Base-by-base conservation (phyloP, 2,888 invertebrate species). In the Tuta absoluta region DNA sequence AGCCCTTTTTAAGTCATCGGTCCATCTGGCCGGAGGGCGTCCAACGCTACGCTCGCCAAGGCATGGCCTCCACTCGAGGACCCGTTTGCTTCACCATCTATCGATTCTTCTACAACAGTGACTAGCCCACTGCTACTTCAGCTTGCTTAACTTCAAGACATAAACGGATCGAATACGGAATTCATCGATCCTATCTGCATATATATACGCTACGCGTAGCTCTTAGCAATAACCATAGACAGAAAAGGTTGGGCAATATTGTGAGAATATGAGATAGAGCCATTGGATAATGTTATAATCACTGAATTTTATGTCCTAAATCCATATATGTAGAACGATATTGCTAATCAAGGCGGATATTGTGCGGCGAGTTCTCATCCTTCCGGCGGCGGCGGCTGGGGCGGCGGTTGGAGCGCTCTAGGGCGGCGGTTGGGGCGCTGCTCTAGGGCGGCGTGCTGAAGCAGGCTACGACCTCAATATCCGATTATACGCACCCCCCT, bases 321-420 rank as follows among this genome's bases (percentile, higher is more conserved):
- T 78, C 79, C 78, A 82, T 78, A 77, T 73, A 82, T 78, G 77
- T 73, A 74, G 71, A 70, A 74, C 72, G 67, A 79, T 82, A 80
- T 81, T 80, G 76, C 77, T 80, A 78, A 78, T 80, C 79, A 73
- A 71, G 69, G 75, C 81, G 84, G 85, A 84, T 84, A 84, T 83
- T 83, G 77, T 78, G 72, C 76, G 73, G 74, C 72, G 74, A 71
- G 72, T 66, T 62, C 75, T 71, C 74, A 68, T 68, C 74, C 74
- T 75, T 75, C 74, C 75, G 73, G 66, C 45, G 45, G 37, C 37
- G 37, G 37, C 37, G 37, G 37, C 37, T 33, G 33, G 33, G 33
- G n/a, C n/a, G n/a, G 41, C 14, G 41, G 41, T 41, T 14, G n/a
- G 41, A 14, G 41, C 41, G 41, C 14, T n/a, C 41, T 41, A 8